A percentile compares a stretch with the other conserved stretches of the same genome.
phyloP scores from a whole-genome alignment of 2,113 vertebrate genomes.

The Amphiprion percula region DNA sequence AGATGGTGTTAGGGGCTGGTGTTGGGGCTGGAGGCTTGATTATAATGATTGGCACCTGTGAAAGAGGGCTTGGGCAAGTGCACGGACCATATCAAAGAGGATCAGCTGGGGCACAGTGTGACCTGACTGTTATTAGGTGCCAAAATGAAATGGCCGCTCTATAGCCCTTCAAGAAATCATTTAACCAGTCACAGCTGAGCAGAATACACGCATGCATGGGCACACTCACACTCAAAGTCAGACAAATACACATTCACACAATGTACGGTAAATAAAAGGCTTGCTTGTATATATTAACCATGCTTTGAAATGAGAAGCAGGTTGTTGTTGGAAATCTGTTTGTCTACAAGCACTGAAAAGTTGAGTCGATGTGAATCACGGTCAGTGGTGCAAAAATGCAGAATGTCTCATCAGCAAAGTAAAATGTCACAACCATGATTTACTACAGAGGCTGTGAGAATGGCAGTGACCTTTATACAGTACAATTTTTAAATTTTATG shows the following conservation, averaged over 20 bases:
- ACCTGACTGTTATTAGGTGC: slow-evolving; percentile 80
- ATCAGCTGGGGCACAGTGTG: slow-evolving; percentile 72
- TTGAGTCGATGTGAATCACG: not conserved
- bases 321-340: not conserved
- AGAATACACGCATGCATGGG: slow-evolving; percentile 56
- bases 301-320: slow-evolving; percentile 2
- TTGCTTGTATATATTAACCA: not conserved
- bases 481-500: no score
- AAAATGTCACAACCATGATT: slow-evolving; percentile 36
- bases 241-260: slow-evolving; percentile 4
- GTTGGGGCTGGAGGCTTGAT: slow-evolving; percentile 51
- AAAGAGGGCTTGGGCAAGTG: slow-evolving; percentile 68
- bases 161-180: slow-evolving; percentile 74
- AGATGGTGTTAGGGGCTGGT: slow-evolving; percentile 25
- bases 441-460: not conserved
- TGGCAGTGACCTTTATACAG: slow-evolving; percentile 7
- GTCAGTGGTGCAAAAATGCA: not conserved
- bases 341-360: not conserved
- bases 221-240: slow-evolving; percentile 25
- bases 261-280: slow-evolving; percentile 37
- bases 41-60: slow-evolving; percentile 78
- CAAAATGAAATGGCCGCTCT: slow-evolving; percentile 74
- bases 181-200: slow-evolving; percentile 71
- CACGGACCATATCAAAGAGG: slow-evolving; percentile 79
- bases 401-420: slow-evolving; percentile 8